Evolutionary conservation across 2,888 invertebrate species (phyloP).

Genomic region (Leptopilina myrica): DNA sequence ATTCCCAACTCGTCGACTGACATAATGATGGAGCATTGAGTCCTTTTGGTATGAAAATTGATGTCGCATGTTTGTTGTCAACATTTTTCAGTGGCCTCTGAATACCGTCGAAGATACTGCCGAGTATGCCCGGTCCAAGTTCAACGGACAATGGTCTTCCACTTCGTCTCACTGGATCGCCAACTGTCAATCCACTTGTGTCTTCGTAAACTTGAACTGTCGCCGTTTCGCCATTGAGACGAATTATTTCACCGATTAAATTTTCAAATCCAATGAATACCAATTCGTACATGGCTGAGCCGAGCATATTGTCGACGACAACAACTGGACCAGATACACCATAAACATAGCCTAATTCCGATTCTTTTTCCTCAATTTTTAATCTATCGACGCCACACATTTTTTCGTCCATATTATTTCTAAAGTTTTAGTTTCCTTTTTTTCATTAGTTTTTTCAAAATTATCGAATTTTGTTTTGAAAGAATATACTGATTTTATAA

Average conservation of each 20-base stretch:
- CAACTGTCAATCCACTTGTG: conserved; percentile 97
- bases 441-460: too few species aligned
- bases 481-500: too few species aligned
- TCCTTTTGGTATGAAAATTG: conserved; percentile 99
- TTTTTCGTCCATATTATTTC: neutral
- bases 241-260: conserved; percentile 98
- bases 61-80: conserved; percentile 89
- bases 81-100: conserved; percentile 98
- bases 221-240: conserved; percentile 98
- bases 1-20: conserved; percentile 91
- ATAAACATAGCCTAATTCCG: conserved; percentile 92
- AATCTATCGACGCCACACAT: conserved; percentile 5
- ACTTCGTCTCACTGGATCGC: conserved; percentile 97
- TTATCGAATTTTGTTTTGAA: too few species aligned
- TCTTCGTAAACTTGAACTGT: conserved; percentile 98
- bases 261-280: conserved; percentile 97
- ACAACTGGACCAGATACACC: conserved; percentile 99
- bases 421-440: too few species aligned
- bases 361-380: conserved; percentile 79
- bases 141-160: conserved; percentile 98
- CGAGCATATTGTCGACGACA: conserved; percentile 97
- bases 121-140: conserved; percentile 98
- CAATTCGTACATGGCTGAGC: conserved; percentile 99
- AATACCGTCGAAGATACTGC: conserved; percentile 99
- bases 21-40: conserved; percentile 93